These are phyloP conservation scores for Gymnoscelis rufifasciata DNA, from an alignment of 2,888 invertebrate genomes.

Conservation along the genomic window DNA sequence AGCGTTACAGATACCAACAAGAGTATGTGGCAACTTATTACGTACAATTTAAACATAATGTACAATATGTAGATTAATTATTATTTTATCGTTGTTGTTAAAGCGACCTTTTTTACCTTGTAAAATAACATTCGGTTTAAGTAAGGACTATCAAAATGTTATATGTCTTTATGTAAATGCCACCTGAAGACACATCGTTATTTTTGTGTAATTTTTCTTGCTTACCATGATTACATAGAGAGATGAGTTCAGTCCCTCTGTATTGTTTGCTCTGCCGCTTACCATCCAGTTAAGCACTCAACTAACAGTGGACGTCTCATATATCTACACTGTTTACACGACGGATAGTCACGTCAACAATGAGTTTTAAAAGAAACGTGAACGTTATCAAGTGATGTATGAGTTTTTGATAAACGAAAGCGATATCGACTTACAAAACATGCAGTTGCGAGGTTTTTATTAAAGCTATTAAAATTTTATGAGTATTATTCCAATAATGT, in stretches of 20 bases:
- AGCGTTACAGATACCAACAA: too few relatives aligned
- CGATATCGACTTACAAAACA: constrained; percentile 32
- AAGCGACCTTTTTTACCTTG: too few relatives aligned
- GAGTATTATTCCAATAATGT: constrained; percentile 4
- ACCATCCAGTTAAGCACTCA: constrained; percentile 53
- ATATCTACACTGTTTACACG: constrained; percentile 53
- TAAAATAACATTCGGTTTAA: too few relatives aligned
- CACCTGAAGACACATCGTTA: too few relatives aligned
- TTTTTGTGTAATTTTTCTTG: too few relatives aligned
- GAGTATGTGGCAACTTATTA: too few relatives aligned
- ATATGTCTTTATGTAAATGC: too few relatives aligned
- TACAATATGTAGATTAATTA: too few relatives aligned
- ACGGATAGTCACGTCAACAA: constrained; percentile 46
- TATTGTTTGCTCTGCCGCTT: constrained; percentile 67
- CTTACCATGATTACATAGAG: too few relatives aligned
- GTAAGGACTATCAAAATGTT: too few relatives aligned
- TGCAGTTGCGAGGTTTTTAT: constrained; percentile 16
- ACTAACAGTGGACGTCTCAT: constrained; percentile 44
- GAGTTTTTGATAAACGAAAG: constrained; percentile 50
- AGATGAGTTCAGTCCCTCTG: constrained; percentile 36
- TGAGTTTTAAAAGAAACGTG: constrained; percentile 54
- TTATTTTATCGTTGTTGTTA: too few relatives aligned
- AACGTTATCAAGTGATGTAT: constrained; percentile 60
- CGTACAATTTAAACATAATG: too few relatives aligned
- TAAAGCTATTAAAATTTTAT: constrained; percentile 17